Evolutionary conservation across 2,797 vertebrate species (phyloP).

Genomic region (Aulostomus chinensis): DNA sequence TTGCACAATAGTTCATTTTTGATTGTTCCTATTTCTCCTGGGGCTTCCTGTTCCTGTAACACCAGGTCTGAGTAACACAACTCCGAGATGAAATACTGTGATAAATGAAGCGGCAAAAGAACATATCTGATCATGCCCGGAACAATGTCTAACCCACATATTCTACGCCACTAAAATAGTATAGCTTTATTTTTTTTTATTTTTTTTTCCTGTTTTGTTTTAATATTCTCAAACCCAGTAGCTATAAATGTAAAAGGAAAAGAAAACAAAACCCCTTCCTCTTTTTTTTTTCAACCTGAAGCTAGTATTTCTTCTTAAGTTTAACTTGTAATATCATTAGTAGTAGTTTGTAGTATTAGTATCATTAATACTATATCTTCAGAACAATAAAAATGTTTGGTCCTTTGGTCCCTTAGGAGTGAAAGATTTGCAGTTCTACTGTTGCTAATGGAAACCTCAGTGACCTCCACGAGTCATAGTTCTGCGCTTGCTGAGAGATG

Average conservation of each 20-base stretch:
- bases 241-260: conserved; percentile 84
- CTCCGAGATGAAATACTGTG: conserved; percentile 64
- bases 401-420: conserved; percentile 88
- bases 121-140: conserved; percentile 77
- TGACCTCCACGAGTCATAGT: conserved; percentile 79
- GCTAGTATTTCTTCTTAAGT: conserved; percentile 80
- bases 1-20: too few relatives aligned
- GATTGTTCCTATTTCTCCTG: too few relatives aligned
- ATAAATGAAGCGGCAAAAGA: conserved; percentile 54
- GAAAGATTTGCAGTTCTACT: conserved; percentile 83
- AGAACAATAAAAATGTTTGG: conserved; percentile 88
- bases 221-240: conserved; percentile 84
- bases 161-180: conserved; percentile 85
- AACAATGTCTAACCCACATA: conserved; percentile 79
- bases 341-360: conserved; percentile 85
- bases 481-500: conserved; percentile 80
- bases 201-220: conserved; percentile 74
- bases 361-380: conserved; percentile 85
- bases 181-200: conserved; percentile 78
- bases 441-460: conserved; percentile 79
- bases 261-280: conserved; percentile 74
- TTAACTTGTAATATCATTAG: conserved; percentile 83
- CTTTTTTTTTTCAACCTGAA: conserved; percentile 81
- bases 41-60: too few relatives aligned
- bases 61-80: too few relatives aligned